Conservation (phyloP, 2,797 vertebrate genomes). For the Phylloscopus collybita region DNA sequence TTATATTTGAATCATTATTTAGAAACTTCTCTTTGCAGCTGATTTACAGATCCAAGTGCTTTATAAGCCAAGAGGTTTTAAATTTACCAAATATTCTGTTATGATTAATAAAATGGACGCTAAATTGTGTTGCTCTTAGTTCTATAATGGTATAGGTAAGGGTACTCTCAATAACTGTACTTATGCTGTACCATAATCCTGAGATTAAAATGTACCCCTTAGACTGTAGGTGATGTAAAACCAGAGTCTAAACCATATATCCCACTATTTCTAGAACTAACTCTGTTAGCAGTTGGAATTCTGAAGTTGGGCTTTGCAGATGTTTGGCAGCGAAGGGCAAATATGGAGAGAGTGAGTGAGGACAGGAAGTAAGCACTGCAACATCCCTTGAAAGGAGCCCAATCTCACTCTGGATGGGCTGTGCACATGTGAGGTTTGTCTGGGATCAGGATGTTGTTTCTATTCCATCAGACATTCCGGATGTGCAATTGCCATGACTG, state of each 20-base stretch:
- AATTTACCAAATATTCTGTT: background rate
- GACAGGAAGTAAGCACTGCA: background rate
- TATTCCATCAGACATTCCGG: background rate
- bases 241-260: background rate
- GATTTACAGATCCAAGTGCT: background rate
- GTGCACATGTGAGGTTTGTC: background rate
- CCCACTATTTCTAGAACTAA: background rate
- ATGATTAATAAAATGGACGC: background rate
- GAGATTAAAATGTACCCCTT: background rate
- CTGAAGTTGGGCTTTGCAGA: background rate
- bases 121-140: background rate
- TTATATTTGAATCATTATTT: background rate
- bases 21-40: slow-evolving; percentile 22
- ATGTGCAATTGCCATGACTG: background rate
- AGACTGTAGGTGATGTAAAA: background rate
- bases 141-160: background rate
- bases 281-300: background rate
- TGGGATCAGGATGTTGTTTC: background rate
- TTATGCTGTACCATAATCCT: background rate
- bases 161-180: background rate
- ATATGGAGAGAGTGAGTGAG: background rate
- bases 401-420: background rate
- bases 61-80: background rate
- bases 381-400: background rate
- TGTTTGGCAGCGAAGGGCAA: background rate